Evolutionary conservation across 2,113 vertebrate species (phyloP).

Genomic region (Neolamprologus sp.): DNA sequence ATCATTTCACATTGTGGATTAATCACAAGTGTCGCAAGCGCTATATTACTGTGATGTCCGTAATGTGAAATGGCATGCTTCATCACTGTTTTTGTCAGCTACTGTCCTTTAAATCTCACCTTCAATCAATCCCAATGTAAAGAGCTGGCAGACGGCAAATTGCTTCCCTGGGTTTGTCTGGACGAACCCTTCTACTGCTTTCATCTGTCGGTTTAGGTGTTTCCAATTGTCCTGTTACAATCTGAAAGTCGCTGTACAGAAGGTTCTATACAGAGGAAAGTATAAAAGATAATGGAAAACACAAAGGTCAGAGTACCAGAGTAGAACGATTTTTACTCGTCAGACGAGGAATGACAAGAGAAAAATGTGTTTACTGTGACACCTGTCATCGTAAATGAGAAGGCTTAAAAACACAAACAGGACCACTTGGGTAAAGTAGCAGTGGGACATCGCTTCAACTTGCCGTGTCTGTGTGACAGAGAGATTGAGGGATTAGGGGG

Average conservation of each 20-base stretch:
- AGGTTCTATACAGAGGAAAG: not conserved
- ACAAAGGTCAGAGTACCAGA: not conserved
- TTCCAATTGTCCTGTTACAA: not conserved
- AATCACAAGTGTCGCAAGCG: not conserved
- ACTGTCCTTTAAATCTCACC: not conserved
- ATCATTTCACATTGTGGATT: not conserved
- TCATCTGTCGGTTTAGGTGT: not conserved
- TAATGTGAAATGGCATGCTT: not conserved
- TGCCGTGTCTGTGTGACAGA: not conserved
- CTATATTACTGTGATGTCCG: not conserved
- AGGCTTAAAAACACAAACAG: not conserved
- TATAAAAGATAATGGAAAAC: not conserved
- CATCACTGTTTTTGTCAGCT: not conserved
- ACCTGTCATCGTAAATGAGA: constrained; percentile 5
- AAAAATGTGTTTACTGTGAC: not conserved
- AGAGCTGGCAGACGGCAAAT: not conserved
- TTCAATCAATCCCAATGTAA: not conserved
- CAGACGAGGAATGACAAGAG: not conserved
- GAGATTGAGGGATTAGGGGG: not conserved
- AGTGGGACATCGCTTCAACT: not conserved
- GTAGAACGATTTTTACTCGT: not conserved
- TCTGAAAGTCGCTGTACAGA: not conserved
- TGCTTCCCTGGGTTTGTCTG: not conserved
- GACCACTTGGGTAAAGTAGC: not conserved
- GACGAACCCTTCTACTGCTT: not conserved